These are phyloP conservation scores for Azorinus chamasolen DNA, from an alignment of 2,888 invertebrate species.

Conservation along the genomic window DNA sequence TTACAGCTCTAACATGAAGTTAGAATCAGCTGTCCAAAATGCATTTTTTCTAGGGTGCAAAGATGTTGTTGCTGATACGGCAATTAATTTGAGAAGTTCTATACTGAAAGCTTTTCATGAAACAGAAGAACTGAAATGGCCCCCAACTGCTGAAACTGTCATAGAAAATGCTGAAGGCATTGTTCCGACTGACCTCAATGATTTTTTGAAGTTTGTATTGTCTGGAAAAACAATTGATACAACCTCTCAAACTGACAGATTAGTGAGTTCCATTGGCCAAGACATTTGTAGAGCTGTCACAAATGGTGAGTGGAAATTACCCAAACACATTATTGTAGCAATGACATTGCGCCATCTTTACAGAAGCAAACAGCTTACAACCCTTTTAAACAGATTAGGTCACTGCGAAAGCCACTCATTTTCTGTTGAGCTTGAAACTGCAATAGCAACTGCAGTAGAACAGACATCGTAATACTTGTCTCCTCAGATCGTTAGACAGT, in stretches of 20 bases:
- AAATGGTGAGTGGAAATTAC: conserved; percentile 39
- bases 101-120: conserved; percentile 29
- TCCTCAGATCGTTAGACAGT: conserved; percentile 55
- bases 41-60: conserved; percentile 17
- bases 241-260: conserved; percentile 7
- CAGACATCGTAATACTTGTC: conserved; percentile 55
- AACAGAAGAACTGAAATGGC: conserved; percentile 24
- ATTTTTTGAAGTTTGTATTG: conserved; percentile 26
- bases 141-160: conserved; percentile 27
- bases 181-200: conserved; percentile 4
- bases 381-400: conserved; percentile 53
- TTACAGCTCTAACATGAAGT: conserved; percentile 13
- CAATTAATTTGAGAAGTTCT: conserved; percentile 9
- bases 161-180: neutral
- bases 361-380: conserved; percentile 39
- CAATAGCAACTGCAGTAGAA: conserved; percentile 53
- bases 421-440: conserved; percentile 52
- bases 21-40: conserved; percentile 23
- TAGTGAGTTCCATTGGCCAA: conserved; percentile 53
- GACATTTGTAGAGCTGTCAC: conserved; percentile 43
- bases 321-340: conserved; percentile 50
- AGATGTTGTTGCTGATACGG: conserved; percentile 20
- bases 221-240: conserved; percentile 19
- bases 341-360: conserved; percentile 54
- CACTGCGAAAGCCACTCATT: conserved; percentile 59